Evolutionary conservation across 2,113 vertebrate species (phyloP).

Genomic region (Plotosus lineatus): DNA sequence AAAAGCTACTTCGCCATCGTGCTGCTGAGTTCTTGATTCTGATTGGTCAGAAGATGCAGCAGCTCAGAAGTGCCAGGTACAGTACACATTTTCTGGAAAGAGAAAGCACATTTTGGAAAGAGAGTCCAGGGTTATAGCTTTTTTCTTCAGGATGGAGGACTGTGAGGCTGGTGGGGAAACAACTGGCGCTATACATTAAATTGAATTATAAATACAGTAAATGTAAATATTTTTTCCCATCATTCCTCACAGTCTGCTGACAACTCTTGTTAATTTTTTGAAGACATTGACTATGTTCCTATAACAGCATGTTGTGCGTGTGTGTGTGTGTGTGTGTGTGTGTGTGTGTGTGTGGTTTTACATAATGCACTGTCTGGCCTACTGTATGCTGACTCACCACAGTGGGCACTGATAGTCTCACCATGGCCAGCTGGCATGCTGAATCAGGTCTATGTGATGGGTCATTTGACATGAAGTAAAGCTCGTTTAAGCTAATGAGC

Average conservation of each 20-base stretch:
- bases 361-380: constrained; percentile 1
- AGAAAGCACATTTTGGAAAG: not conserved
- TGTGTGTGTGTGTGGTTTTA: not conserved
- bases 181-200: not conserved
- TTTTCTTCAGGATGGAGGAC: not conserved
- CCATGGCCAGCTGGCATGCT: constrained; percentile 45
- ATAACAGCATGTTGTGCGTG: not conserved
- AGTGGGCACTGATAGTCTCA: constrained; percentile 31
- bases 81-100: not conserved
- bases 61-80: not conserved
- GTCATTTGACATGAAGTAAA: constrained; percentile 49
- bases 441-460: constrained; percentile 53
- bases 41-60: not conserved
- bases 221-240: not conserved
- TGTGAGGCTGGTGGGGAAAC: not conserved
- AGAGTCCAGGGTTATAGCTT: not conserved
- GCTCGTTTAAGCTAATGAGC: constrained; percentile 36
- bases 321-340: too few species aligned
- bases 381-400: constrained; percentile 30
- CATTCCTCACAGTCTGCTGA: not conserved
- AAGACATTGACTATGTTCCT: not conserved
- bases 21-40: not conserved
- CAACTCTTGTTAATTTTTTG: not conserved
- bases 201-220: not conserved
- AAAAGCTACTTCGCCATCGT: not conserved